These are phyloP conservation scores for Orientallactaga bullata DNA, from an alignment of 2,113 vertebrate genomes.

Conservation along the genomic window DNA sequence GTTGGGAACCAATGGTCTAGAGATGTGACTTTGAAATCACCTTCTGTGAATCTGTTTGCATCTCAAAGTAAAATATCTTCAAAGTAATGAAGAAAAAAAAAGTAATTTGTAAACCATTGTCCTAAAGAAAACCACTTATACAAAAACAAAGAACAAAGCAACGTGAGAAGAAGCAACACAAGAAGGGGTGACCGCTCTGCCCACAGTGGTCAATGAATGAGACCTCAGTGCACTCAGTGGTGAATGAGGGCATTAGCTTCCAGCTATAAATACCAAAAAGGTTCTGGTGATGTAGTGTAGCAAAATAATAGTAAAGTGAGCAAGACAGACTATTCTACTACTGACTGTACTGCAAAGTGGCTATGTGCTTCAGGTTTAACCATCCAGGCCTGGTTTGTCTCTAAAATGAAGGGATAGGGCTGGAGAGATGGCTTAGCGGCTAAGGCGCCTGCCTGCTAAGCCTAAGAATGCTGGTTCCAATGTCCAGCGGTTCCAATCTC, in stretches of 20 bases:
- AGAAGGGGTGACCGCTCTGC: neutral
- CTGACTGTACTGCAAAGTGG: neutral
- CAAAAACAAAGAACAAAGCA: neutral
- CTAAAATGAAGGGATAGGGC: neutral
- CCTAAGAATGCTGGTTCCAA: no score
- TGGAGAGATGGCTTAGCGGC: no score
- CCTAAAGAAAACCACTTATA: slow-evolving; percentile 20
- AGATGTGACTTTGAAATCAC: neutral
- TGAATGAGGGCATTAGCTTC: neutral
- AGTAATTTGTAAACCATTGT: neutral
- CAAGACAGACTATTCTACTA: neutral
- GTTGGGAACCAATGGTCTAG: neutral
- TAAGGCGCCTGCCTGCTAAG: no score
- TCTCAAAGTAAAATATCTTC: slow-evolving; percentile 20
- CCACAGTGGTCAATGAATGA: no score
- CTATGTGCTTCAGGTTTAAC: neutral
- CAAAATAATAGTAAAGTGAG: neutral
- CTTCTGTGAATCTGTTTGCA: slow-evolving; percentile 22
- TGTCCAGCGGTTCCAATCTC: no score
- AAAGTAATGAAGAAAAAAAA: neutral
- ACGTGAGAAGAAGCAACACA: neutral
- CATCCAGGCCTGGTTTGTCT: neutral
- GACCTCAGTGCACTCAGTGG: neutral
- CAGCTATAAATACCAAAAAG: neutral
- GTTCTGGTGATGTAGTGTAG: neutral